phyloP scores from a whole-genome alignment of 2,888 invertebrate species.

The Pyrocoelia pectoralis region DNA sequence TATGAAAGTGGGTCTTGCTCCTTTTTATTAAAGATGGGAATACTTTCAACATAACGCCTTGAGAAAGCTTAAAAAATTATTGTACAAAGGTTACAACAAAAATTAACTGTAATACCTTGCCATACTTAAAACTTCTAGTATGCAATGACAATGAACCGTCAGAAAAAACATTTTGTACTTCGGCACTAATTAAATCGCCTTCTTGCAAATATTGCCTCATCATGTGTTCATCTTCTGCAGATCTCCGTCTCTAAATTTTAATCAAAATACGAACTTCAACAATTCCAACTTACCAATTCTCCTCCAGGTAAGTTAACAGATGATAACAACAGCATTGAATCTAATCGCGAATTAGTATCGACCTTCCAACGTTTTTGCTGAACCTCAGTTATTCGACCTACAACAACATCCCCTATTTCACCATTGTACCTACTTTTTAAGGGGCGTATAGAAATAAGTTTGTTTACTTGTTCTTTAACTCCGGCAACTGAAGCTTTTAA shows the following conservation, averaged over 20 bases:
- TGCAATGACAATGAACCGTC: constrained; percentile 94
- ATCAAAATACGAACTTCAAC: background rate
- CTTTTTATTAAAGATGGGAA: constrained; percentile 91
- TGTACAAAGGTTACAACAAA: constrained; percentile 16
- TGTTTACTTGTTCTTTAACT: constrained; percentile 92
- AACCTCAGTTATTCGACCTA: constrained; percentile 93
- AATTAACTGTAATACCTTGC: constrained; percentile 80
- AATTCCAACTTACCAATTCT: constrained; percentile 74
- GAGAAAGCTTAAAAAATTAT: constrained; percentile 69
- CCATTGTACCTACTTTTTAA: constrained; percentile 90
- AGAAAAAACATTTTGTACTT: constrained; percentile 91
- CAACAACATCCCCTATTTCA: constrained; percentile 96
- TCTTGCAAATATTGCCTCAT: constrained; percentile 95
- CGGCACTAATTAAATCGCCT: constrained; percentile 96
- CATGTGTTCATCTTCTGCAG: constrained; percentile 96
- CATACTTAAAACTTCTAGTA: constrained; percentile 96
- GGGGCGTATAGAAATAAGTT: constrained; percentile 90
- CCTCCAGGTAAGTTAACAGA: constrained; percentile 98
- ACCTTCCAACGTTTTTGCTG: constrained; percentile 96
- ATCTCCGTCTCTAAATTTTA: constrained; percentile 76
- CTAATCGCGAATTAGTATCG: constrained; percentile 89
- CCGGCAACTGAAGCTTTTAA: constrained; percentile 95
- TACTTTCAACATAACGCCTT: constrained; percentile 90
- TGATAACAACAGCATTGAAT: constrained; percentile 86
- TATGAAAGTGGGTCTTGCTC: constrained; percentile 96